These are phyloP conservation scores for Crotalus adamanteus DNA, from an alignment of 2,797 vertebrate species.

Conservation along the genomic window DNA sequence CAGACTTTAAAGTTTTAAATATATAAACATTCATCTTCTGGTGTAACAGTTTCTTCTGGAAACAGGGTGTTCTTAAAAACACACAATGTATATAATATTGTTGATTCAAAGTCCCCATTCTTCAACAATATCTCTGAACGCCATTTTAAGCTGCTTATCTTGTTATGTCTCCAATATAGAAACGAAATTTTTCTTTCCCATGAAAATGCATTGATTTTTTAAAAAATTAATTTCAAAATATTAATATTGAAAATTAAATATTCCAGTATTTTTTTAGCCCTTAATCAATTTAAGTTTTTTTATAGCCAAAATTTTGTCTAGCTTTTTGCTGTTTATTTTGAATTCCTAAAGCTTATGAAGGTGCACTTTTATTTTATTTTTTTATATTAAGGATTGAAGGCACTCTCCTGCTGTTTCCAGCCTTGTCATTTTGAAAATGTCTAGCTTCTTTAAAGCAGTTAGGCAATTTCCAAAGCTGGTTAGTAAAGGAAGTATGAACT, in stretches of 20 bases:
- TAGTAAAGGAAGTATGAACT: not conserved
- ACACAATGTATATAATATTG: not conserved
- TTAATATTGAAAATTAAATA: not conserved
- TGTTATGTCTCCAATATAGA: not conserved
- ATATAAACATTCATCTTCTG: not conserved
- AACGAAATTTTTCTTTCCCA: not conserved
- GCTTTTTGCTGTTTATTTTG: not conserved
- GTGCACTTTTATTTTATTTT: not conserved
- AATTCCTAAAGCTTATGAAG: not conserved
- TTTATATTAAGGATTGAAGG: not conserved
- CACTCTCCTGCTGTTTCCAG: not conserved
- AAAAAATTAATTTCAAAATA: not conserved
- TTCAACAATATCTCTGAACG: not conserved
- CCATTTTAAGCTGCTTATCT: not conserved
- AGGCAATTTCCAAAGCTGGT: not conserved
- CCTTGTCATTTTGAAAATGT: not conserved
- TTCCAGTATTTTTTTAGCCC: not conserved
- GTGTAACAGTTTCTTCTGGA: not conserved
- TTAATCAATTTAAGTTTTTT: not conserved
- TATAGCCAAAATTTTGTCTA: not conserved
- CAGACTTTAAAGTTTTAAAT: not conserved
- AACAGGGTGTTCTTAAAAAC: not conserved
- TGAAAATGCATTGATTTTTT: not conserved
- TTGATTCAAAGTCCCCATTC: not conserved
- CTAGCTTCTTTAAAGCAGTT: not conserved